A percentile compares a stretch with the other conserved stretches of the same genome.
phyloP scores from a whole-genome alignment of 2,888 invertebrate species.

The Tiliacea citrago region DNA sequence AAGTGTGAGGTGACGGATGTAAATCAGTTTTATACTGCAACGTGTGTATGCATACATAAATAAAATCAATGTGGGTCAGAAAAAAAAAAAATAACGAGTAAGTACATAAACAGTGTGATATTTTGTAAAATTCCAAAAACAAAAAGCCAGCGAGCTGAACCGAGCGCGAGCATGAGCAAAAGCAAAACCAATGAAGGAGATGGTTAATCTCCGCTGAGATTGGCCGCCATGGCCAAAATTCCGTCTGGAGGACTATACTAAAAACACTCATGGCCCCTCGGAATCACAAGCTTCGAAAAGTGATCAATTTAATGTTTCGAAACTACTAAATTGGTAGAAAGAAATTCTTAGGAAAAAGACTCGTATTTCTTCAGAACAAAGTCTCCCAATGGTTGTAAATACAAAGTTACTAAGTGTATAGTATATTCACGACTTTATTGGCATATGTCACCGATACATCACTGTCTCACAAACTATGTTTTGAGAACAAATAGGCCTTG shows the following conservation, averaged over 20 bases:
- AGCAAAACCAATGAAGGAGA: no score
- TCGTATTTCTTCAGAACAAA: background rate
- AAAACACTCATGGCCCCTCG: background rate
- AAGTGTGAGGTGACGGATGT: no score
- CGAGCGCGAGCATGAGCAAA: no score
- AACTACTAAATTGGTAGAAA: conserved; percentile 17
- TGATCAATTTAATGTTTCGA: conserved; percentile 3
- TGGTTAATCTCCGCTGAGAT: no score
- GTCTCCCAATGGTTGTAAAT: conserved; percentile 1
- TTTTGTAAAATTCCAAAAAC: no score
- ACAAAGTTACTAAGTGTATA: conserved; percentile 23
- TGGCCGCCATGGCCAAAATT: no score
- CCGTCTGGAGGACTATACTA: background rate
- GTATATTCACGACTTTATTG: conserved; percentile 43
- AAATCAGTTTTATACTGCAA: no score
- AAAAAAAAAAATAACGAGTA: no score
- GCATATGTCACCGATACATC: conserved; percentile 49
- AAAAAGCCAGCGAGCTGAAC: no score
- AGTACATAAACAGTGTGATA: no score
- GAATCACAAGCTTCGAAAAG: background rate
- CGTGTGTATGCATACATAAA: no score
- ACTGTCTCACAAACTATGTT: conserved; percentile 43
- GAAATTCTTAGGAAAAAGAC: background rate
- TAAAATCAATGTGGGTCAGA: no score
- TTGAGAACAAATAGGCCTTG: conserved; percentile 40